phyloP scores from a whole-genome alignment of 1,140 invertebrate species.

The Papilio dardanus region DNA sequence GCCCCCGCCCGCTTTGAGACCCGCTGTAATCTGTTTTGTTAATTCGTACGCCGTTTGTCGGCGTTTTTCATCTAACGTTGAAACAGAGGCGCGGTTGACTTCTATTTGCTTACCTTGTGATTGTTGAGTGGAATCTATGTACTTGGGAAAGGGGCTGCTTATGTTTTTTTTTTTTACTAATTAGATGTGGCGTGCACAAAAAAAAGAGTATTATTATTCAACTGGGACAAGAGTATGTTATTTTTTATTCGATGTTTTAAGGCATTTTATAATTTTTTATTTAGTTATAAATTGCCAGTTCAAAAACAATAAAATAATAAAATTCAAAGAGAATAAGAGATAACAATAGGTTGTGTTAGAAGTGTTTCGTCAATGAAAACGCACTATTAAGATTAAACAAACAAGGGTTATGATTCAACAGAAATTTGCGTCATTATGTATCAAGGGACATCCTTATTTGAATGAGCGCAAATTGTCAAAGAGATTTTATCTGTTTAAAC shows the following conservation, averaged over 20 bases:
- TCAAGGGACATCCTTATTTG: conserved; percentile 73
- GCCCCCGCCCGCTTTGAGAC: conserved; percentile 60
- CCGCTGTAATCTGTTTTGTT: conserved; percentile 78
- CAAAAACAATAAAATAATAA: neutral
- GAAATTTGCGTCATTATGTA: conserved; percentile 72
- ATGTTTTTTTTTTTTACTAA: neutral
- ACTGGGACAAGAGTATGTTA: too few relatives aligned
- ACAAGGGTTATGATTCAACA: conserved; percentile 66
- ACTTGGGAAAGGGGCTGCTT: neutral
- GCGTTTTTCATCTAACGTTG: conserved; percentile 56
- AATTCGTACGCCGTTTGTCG: conserved; percentile 67
- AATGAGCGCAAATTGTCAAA: conserved; percentile 82
- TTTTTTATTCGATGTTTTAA: too few relatives aligned
- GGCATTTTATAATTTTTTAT: too few relatives aligned
- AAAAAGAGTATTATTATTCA: too few relatives aligned
- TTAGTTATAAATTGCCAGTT: too few relatives aligned
- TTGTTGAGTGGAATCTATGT: conserved; percentile 38
- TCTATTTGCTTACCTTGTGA: conserved; percentile 49
- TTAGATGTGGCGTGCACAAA: too few relatives aligned
- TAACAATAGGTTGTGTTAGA: neutral
- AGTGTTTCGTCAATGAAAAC: neutral
- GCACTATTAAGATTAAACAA: conserved; percentile 21
- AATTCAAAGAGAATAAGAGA: neutral
- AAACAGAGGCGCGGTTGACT: conserved; percentile 43
- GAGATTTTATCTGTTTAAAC: conserved; percentile 80